Evolutionary conservation across 1,140 invertebrate species (phyloP).

Genomic region (Reticulitermes speratus): DNA sequence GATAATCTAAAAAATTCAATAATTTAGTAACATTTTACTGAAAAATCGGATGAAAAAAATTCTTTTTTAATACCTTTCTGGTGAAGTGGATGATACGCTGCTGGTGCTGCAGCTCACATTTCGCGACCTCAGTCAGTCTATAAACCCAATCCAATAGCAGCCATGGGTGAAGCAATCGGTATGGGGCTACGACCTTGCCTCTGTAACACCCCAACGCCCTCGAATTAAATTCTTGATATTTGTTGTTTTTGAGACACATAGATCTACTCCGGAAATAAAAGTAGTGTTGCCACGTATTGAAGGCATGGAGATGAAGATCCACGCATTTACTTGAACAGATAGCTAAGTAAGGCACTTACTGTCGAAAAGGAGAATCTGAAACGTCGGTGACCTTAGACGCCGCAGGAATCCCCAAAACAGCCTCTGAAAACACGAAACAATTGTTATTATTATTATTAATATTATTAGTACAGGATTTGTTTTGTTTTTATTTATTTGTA

Average conservation of each 20-base stretch:
- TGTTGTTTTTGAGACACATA: conserved; percentile 38
- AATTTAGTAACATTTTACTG: too few species aligned
- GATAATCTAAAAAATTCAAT: too few species aligned
- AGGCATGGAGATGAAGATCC: not conserved
- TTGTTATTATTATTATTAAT: too few species aligned
- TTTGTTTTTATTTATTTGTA: too few species aligned
- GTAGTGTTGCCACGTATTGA: not conserved
- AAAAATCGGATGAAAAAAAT: too few species aligned
- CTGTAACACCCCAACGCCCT: conserved; percentile 42
- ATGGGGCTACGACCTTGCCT: conserved; percentile 52
- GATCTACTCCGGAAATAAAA: too few species aligned
- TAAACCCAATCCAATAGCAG: conserved; percentile 63
- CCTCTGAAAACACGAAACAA: conserved; percentile 46
- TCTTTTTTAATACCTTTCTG: conserved; percentile 39
- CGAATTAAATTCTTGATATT: conserved; percentile 52
- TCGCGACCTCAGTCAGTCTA: conserved; percentile 56
- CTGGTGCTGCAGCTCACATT: conserved; percentile 56
- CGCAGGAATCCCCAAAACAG: conserved; percentile 51
- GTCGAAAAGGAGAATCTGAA: not conserved
- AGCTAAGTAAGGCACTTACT: not conserved
- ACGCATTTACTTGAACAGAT: not conserved
- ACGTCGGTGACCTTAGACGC: conserved; percentile 34
- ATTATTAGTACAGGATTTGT: too few species aligned
- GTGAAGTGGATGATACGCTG: conserved; percentile 63
- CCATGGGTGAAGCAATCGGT: conserved; percentile 63